Conservation (phyloP, 2,888 invertebrate genomes). For the Eledone cirrhosa region DNA sequence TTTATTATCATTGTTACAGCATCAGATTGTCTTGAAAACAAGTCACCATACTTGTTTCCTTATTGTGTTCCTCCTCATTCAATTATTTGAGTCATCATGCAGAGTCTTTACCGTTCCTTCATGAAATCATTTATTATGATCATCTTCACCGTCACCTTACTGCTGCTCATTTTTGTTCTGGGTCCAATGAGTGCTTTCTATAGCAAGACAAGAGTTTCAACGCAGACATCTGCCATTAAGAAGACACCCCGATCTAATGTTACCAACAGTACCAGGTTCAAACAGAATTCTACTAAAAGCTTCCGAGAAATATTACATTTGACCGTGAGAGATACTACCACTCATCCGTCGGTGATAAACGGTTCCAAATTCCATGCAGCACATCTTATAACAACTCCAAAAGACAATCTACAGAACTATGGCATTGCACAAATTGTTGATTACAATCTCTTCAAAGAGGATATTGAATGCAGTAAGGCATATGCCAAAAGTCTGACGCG, state of each 20-base stretch:
- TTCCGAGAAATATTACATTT: background rate
- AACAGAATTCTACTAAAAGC: background rate
- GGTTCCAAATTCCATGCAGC: background rate
- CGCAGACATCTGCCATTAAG: background rate
- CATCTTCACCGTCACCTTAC: background rate
- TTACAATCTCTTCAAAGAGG: background rate
- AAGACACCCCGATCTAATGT: conserved; percentile 1
- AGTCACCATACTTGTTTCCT: too few species aligned
- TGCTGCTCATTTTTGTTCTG: background rate
- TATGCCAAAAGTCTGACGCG: conserved; percentile 77
- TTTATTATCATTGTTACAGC: too few species aligned
- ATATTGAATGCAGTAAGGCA: conserved; percentile 71
- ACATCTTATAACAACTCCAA: background rate
- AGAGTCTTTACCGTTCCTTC: background rate
- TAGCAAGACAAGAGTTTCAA: background rate
- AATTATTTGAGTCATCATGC: background rate
- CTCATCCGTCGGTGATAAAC: background rate
- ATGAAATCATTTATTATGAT: conserved; percentile 20
- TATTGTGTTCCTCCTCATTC: too few species aligned
- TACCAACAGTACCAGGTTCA: background rate
- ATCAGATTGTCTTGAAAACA: too few species aligned
- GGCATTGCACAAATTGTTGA: background rate
- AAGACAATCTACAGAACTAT: background rate
- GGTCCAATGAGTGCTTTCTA: conserved; percentile 18
- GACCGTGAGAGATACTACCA: background rate